phyloP scores from a whole-genome alignment of 2,888 invertebrate species.

The Xanthorhoe designata region DNA sequence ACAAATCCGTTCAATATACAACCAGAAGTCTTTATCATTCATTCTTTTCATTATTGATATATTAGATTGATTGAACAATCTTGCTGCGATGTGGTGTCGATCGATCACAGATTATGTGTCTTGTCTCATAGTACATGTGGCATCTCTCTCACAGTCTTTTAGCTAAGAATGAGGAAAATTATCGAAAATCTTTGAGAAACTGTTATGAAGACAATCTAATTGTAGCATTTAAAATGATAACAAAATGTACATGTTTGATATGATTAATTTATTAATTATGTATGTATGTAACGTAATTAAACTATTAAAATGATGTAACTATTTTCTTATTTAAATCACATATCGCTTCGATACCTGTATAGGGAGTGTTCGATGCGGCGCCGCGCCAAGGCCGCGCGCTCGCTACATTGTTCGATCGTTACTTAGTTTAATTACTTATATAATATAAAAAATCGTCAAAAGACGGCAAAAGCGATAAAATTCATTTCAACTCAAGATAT shows the following conservation, averaged over 20 bases:
- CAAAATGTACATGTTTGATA: constrained; percentile 13
- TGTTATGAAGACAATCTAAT: neutral
- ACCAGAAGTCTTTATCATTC: too few relatives aligned
- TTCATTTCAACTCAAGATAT: constrained; percentile 5
- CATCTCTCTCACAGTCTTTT: too few relatives aligned
- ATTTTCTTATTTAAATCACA: constrained; percentile 24
- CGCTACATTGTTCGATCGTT: neutral
- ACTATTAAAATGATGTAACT: constrained; percentile 6
- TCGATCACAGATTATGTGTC: too few relatives aligned
- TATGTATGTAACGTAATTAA: constrained; percentile 7
- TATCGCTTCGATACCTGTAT: constrained; percentile 31
- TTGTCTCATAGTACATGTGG: too few relatives aligned
- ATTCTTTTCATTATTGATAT: too few relatives aligned
- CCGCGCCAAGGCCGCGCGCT: neutral
- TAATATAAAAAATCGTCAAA: constrained; percentile 12
- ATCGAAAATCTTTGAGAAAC: too few relatives aligned
- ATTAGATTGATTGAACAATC: too few relatives aligned
- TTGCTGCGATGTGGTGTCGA: too few relatives aligned
- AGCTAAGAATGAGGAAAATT: too few relatives aligned
- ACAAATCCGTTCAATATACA: too few relatives aligned
- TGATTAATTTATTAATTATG: constrained; percentile 24
- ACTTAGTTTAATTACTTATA: neutral
- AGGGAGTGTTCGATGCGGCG: neutral
- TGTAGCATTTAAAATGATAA: constrained; percentile 5
- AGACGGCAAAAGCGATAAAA: constrained; percentile 21